Percentiles rank a stretch among this genome's conserved stretches.
These are phyloP conservation scores for Crenuchus spilurus DNA, from an alignment of 2,797 vertebrate species.

Conservation along the genomic window DNA sequence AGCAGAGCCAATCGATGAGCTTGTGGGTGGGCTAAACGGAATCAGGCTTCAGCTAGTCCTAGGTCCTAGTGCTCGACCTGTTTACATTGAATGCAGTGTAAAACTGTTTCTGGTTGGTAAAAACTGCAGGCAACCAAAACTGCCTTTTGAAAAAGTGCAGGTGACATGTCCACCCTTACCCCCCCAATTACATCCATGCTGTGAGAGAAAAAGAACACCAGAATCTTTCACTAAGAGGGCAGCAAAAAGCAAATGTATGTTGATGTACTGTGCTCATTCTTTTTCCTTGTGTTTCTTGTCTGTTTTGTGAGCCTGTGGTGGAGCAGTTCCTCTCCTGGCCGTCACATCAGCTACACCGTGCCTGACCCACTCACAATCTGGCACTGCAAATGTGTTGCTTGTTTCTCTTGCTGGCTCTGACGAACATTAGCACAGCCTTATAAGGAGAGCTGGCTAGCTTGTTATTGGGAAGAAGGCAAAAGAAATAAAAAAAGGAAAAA, in stretches of 20 bases:
- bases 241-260: conserved; percentile 18
- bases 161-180: too few species aligned
- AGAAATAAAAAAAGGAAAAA: conserved; percentile 42
- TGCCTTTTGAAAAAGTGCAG: too few species aligned
- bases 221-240: conserved; percentile 20
- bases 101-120: too few species aligned
- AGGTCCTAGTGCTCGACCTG: too few species aligned
- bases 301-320: conserved; percentile 29
- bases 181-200: too few species aligned
- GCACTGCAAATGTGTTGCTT: conserved; percentile 63
- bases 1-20: too few species aligned
- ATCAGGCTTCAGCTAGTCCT: too few species aligned
- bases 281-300: conserved; percentile 18
- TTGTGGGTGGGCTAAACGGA: too few species aligned
- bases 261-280: conserved; percentile 29
- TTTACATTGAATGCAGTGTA: too few species aligned
- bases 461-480: conserved; percentile 50
- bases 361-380: conserved; percentile 56
- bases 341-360: conserved; percentile 34
- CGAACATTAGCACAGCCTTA: conserved; percentile 51
- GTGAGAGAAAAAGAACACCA: background rate
- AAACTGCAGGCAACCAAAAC: too few species aligned
- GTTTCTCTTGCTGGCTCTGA: conserved; percentile 39
- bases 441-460: conserved; percentile 51
- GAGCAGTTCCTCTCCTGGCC: conserved; percentile 49